Evolutionary conservation across 2,888 invertebrate species (phyloP), one percentile per base, ranked within the genome.

Genomic region (Pseudococcus viburni): DNA sequence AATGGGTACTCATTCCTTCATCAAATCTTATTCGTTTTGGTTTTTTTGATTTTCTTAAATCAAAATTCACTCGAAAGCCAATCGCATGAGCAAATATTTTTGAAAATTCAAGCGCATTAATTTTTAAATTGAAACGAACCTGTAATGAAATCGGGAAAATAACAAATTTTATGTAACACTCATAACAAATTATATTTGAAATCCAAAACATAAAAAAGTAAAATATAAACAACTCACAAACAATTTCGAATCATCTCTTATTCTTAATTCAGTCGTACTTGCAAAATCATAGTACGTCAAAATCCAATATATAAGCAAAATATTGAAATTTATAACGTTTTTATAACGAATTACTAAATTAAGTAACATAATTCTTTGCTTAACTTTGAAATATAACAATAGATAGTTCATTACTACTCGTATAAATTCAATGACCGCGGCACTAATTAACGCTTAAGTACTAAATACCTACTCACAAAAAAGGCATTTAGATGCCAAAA

Each of bases 61-160:
- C 88, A 33, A 88, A 88, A 88, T 88, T 88, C 9, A 51, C 55
- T 55, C 88, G 88, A 80, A 80, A 88, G n/a, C 88, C 88, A 33
- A 88, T 88, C 6, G 88, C 88, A 39, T 88, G 77, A n/a, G 88
- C 88, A 26, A 88, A 88, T 39, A 88, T 22, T 19, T 80, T 88
- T n/a, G 55, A 80, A 55, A 83, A 80, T 51, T 83, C 83, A 39
- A 88, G 26, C 26, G 80, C 51, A 33, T 88, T 88, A 9, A 88
- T 80, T 80, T 88, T 88, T 12, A 88, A 3, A 42, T 88, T 88
- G 9, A 88, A 22, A 11, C 88, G 83, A 55, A 83, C 39, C 88
- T 88, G 19, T 55, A 55, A n/a, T n/a, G n/a, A n/a, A n/a, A 84
- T 15, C 12, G 11, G 12, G 15, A 0, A 15, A 55, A 4, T n/a